Evolutionary conservation across 2,888 invertebrate species (phyloP).

Genomic region (Harpalus rufipes): DNA sequence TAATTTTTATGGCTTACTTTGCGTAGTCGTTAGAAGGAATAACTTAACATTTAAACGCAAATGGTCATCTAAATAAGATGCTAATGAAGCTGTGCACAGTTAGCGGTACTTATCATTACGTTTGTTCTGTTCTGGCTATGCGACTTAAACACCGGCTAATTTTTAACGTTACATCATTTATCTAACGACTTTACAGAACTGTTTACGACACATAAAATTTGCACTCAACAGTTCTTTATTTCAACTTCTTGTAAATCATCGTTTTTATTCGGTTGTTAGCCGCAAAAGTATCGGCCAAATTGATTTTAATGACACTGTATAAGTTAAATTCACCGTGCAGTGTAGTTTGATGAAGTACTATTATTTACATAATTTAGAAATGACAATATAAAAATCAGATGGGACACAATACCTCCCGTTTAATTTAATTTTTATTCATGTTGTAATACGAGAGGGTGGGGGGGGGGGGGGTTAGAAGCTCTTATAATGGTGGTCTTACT

Average conservation of each 20-base stretch:
- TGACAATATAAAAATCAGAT: too few relatives aligned
- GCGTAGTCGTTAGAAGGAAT: slow-evolving; percentile 53
- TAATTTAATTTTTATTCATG: too few relatives aligned
- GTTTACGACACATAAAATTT: slow-evolving; percentile 8
- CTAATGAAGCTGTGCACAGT: slow-evolving; percentile 57
- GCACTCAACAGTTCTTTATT: neutral
- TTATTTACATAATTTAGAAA: too few relatives aligned
- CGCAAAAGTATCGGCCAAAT: neutral
- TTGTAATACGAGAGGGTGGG: too few relatives aligned
- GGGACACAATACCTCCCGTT: too few relatives aligned
- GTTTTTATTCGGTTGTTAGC: neutral
- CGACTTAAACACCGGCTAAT: slow-evolving; percentile 8
- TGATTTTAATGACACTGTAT: neutral
- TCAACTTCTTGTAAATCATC: neutral
- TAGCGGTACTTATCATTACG: slow-evolving; percentile 48
- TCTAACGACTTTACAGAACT: slow-evolving; percentile 12
- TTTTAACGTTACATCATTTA: slow-evolving; percentile 27
- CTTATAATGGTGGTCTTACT: too few relatives aligned
- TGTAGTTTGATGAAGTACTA: neutral
- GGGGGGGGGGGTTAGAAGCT: too few relatives aligned
- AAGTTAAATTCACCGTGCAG: neutral
- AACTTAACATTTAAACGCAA: slow-evolving; percentile 56
- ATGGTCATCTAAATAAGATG: slow-evolving; percentile 63
- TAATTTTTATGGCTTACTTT: slow-evolving; percentile 63
- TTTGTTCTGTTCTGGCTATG: slow-evolving; percentile 22